Base-by-base conservation (phyloP, 2,888 invertebrate genomes). In the Cybosia mesomella region DNA sequence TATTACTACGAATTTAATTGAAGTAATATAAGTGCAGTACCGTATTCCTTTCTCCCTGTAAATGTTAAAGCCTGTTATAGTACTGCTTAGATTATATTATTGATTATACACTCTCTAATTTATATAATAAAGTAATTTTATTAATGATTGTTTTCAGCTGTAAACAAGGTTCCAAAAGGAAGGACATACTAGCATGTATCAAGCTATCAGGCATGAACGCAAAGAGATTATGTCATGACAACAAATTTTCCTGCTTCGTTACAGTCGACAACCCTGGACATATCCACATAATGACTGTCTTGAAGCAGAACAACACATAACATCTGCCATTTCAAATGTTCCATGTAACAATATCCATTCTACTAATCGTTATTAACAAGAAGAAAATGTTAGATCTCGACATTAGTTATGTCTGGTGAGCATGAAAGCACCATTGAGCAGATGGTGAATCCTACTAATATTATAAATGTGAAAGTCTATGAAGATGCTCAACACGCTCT, bases 251-350 rank as follows among this genome's bases (percentile, higher is more conserved):
- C 0, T 95, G 95, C 64, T 96, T 96, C 83, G 95, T 96, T 24
- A 96, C 96, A 0, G 95, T 96, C 10, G 96, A 96, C 87, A 93
- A 95, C 77, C 93, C 95, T 15, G 96, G 96, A 2, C 95, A 95
- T 69, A 89, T 96, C 21, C 96, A 96, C 81, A 94, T 96, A 58
- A 95, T 96, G 95, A 95, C 96, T 75, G 88, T 95, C 15, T 88
- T 94, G 86, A 81, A 79, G 32, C 64, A 83, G 4, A 75, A 81
- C 28, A 76, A 76, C 60, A 84, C 88, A 80, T 90, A 91, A 84
- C 87, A 83, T 84, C 69, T 71, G 76, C 77, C 68, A 77, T 80
- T 74, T 74, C 39, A 61, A 60, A 61, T 60, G 66, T 72, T 74
- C 67, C 10, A 59, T 75, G 77, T 67, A 70, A 67, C 70, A 73